phyloP scores from a whole-genome alignment of 1,140 invertebrate species.

The Cotesia chilonis region DNA sequence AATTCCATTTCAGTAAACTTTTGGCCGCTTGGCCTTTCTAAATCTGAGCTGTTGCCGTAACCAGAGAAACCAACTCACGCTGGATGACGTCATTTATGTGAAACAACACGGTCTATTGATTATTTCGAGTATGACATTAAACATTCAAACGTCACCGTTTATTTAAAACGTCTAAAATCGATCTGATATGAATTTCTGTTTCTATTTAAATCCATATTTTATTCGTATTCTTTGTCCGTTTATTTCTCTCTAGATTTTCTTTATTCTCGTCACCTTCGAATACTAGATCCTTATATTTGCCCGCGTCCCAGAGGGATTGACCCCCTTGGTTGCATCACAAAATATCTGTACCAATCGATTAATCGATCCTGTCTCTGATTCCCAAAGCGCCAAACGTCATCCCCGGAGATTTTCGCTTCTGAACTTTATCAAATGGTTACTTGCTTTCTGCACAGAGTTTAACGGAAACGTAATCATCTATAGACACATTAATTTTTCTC shows the following conservation, averaged over 20 bases:
- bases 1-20: constrained; percentile 8
- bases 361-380: background rate
- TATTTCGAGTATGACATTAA: constrained; percentile 10
- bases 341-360: constrained; percentile 33
- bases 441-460: background rate
- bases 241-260: background rate
- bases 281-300: background rate
- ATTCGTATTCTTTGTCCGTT: background rate
- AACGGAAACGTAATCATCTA: too few relatives aligned
- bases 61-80: too few relatives aligned
- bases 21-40: constrained; percentile 4
- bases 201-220: background rate
- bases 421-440: background rate
- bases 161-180: constrained; percentile 4
- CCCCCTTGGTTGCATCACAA: constrained; percentile 20
- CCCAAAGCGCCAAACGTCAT: constrained; percentile 10
- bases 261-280: background rate
- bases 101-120: constrained; percentile 28
- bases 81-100: constrained; percentile 25
- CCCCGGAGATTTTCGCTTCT: constrained; percentile 16
- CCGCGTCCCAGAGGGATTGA: constrained; percentile 12
- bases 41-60: too few relatives aligned
- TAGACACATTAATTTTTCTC: too few relatives aligned
- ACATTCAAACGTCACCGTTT: constrained; percentile 26
- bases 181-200: constrained; percentile 1